Conservation (phyloP, 2,888 invertebrate genomes). For the Helleia helle region DNA sequence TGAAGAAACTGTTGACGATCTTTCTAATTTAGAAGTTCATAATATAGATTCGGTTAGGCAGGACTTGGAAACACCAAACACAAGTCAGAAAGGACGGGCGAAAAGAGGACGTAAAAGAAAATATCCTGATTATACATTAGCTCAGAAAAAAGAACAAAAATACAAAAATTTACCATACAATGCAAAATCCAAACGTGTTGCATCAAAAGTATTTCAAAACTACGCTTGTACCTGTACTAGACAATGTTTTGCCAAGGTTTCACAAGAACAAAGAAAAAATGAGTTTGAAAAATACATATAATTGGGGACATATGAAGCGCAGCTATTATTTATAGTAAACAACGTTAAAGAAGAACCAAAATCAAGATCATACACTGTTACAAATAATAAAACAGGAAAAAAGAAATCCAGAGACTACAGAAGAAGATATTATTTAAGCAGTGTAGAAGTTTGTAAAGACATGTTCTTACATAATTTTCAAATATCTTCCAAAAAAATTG, state of each 20-base stretch:
- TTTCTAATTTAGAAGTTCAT: too few species aligned
- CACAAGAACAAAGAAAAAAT: constrained; percentile 18
- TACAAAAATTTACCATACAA: constrained; percentile 12
- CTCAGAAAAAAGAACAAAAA: constrained; percentile 1
- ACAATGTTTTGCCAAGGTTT: constrained; percentile 16
- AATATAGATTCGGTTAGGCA: too few species aligned
- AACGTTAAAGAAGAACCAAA: constrained; percentile 18
- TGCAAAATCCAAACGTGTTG: constrained; percentile 14
- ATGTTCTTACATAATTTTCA: constrained; percentile 17
- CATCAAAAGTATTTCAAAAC: constrained; percentile 16
- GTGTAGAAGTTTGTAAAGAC: constrained; percentile 13
- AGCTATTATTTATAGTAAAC: constrained; percentile 16
- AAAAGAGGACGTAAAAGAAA: neutral
- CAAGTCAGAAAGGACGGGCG: too few species aligned
- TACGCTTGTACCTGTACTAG: constrained; percentile 17
- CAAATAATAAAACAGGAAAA: constrained; percentile 13
- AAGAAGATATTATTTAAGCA: constrained; percentile 12
- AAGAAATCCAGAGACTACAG: constrained; percentile 14
- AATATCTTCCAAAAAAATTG: constrained; percentile 17
- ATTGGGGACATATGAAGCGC: constrained; percentile 19
- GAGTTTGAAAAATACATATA: constrained; percentile 19
- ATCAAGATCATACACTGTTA: constrained; percentile 13
- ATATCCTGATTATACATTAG: neutral
- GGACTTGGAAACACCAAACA: too few species aligned
- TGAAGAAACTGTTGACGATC: too few species aligned